Evolutionary conservation across 2,888 invertebrate genomes (phyloP).

Genomic region (Scrobipalpa atriplicella): DNA sequence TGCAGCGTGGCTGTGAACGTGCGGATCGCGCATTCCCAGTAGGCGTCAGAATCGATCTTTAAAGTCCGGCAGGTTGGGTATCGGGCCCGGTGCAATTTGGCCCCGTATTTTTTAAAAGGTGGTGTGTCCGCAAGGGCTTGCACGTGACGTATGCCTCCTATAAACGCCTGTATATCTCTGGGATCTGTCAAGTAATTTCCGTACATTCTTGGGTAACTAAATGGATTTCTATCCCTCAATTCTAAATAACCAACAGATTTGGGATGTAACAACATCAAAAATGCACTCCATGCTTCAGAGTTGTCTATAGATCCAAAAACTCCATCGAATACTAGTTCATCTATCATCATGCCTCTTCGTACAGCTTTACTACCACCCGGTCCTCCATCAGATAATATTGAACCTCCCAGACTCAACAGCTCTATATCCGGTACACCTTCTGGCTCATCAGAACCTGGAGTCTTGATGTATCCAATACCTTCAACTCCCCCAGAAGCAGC

Average conservation of each 20-base stretch:
- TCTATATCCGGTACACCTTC: slow-evolving; percentile 87
- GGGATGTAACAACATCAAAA: slow-evolving; percentile 86
- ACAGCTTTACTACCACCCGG: slow-evolving; percentile 62
- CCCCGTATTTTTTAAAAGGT: slow-evolving; percentile 78
- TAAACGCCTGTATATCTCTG: slow-evolving; percentile 83
- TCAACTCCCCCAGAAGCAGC: slow-evolving; percentile 84
- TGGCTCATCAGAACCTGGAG: slow-evolving; percentile 75
- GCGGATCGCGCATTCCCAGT: slow-evolving; percentile 86
- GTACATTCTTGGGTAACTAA: slow-evolving; percentile 85
- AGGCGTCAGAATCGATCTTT: slow-evolving; percentile 80
- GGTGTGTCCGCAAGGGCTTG: slow-evolving; percentile 71
- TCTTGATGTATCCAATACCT: slow-evolving; percentile 84
- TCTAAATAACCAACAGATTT: slow-evolving; percentile 86
- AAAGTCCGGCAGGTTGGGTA: slow-evolving; percentile 84
- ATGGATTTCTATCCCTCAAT: slow-evolving; percentile 84
- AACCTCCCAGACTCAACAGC: slow-evolving; percentile 84
- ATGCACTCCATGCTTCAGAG: slow-evolving; percentile 80
- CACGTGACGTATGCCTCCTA: slow-evolving; percentile 82
- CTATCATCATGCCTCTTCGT: slow-evolving; percentile 70
- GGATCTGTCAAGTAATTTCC: slow-evolving; percentile 87
- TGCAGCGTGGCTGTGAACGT: slow-evolving; percentile 84
- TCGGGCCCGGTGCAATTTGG: slow-evolving; percentile 75
- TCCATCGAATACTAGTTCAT: slow-evolving; percentile 65
- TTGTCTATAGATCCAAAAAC: slow-evolving; percentile 70
- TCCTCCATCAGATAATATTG: slow-evolving; percentile 66